Evolutionary conservation across 2,888 invertebrate species (phyloP).

Genomic region (Cyclophora albipunctata): DNA sequence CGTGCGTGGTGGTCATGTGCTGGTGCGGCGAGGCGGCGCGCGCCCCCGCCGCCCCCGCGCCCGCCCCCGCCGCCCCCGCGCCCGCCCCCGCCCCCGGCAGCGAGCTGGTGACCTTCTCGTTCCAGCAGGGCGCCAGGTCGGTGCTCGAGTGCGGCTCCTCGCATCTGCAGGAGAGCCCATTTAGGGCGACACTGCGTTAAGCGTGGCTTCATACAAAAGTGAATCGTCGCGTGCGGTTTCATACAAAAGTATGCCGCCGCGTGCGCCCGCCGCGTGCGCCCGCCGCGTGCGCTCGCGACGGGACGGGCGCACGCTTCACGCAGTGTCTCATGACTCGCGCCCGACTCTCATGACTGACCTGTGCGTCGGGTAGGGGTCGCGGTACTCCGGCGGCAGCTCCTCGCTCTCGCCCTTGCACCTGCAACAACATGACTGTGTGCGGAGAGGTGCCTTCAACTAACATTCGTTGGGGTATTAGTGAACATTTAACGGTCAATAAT

Average conservation of each 20-base stretch:
- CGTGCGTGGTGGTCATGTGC: slow-evolving; percentile 53
- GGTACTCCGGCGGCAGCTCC: slow-evolving; percentile 35
- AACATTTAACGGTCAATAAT: too few relatives aligned
- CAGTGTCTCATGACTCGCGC: too few relatives aligned
- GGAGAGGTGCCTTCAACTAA: too few relatives aligned
- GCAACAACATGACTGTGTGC: neutral
- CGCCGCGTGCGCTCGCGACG: too few relatives aligned
- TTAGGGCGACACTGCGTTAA: neutral
- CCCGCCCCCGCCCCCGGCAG: slow-evolving; percentile 26
- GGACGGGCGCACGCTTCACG: too few relatives aligned
- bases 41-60: slow-evolving; percentile 12
- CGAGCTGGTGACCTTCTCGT: slow-evolving; percentile 47
- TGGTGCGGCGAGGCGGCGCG: slow-evolving; percentile 50
- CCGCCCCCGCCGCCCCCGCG: too few relatives aligned
- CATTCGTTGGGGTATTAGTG: too few relatives aligned
- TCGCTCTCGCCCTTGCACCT: slow-evolving; percentile 52
- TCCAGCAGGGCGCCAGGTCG: slow-evolving; percentile 6
- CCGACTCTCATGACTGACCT: too few relatives aligned
- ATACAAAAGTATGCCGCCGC: too few relatives aligned
- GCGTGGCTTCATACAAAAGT: too few relatives aligned
- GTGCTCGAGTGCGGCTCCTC: slow-evolving; percentile 12
- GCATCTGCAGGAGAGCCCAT: slow-evolving; percentile 26
- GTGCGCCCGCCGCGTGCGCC: too few relatives aligned
- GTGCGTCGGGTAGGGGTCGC: slow-evolving; percentile 43
- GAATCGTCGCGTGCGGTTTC: too few relatives aligned